Percentiles rank a stretch among this genome's conserved stretches.
Conservation (phyloP, 2,888 invertebrate genomes). For the Gymnocheta viridis region DNA sequence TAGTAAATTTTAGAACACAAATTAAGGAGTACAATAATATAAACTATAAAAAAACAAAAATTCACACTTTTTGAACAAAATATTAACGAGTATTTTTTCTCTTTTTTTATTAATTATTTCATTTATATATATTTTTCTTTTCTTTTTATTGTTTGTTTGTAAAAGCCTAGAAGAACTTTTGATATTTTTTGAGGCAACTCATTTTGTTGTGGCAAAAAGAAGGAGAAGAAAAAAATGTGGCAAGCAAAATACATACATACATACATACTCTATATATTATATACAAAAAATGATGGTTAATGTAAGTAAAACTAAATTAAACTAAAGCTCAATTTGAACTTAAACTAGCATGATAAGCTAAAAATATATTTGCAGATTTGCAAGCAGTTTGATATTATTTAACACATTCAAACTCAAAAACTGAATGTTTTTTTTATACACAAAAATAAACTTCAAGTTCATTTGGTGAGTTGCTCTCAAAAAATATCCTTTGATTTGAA, state of each 20-base stretch:
- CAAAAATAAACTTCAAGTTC: slow-evolving; percentile 24
- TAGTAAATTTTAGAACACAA: slow-evolving; percentile 57
- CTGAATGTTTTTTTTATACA: slow-evolving; percentile 15
- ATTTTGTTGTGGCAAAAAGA: background rate
- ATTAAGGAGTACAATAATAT: slow-evolving; percentile 45
- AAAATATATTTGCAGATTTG: background rate
- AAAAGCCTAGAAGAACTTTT: slow-evolving; percentile 82
- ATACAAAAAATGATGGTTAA: slow-evolving; percentile 10
- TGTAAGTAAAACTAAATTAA: background rate
- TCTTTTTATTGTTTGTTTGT: slow-evolving; percentile 76
- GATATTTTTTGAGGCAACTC: slow-evolving; percentile 81
- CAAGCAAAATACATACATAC: slow-evolving; percentile 27
- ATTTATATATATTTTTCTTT: slow-evolving; percentile 26
- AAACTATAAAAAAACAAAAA: slow-evolving; percentile 60
- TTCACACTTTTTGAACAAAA: slow-evolving; percentile 40
- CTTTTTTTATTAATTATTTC: slow-evolving; percentile 31
- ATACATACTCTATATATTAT: slow-evolving; percentile 8
- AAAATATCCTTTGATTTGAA: slow-evolving; percentile 56
- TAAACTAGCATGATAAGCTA: slow-evolving; percentile 33
- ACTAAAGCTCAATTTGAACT: slow-evolving; percentile 3
- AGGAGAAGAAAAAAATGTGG: slow-evolving; percentile 57
- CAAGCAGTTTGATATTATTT: slow-evolving; percentile 30
- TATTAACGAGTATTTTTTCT: slow-evolving; percentile 19
- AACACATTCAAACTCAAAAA: slow-evolving; percentile 54
- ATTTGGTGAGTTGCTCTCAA: slow-evolving; percentile 60